A percentile compares a stretch with the other conserved stretches of the same genome.
Conservation (phyloP, 2,888 invertebrate species). For the Drosophila macrospina region DNA sequence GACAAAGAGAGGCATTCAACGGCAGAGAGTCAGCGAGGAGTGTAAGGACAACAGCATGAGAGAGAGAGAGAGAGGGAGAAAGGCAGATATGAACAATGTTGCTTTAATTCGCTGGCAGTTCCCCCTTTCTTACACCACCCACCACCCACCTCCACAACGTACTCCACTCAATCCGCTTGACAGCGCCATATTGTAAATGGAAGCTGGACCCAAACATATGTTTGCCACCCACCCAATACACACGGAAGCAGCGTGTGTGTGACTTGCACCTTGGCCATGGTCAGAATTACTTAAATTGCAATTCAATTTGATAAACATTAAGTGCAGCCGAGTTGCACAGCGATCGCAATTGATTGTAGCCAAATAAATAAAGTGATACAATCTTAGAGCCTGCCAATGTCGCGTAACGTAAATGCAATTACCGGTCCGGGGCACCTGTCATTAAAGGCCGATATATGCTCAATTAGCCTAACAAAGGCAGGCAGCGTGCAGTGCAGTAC, state of each 20-base stretch:
- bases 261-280: conserved; percentile 28
- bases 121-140: conserved; percentile 20
- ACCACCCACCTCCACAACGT: background rate
- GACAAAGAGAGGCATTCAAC: conserved; percentile 11
- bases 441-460: conserved; percentile 48
- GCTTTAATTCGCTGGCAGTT: conserved; percentile 55
- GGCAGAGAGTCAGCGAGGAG: background rate
- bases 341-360: conserved; percentile 9
- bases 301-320: conserved; percentile 54
- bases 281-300: conserved; percentile 57
- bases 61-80: conserved; percentile 12
- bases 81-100: conserved; percentile 21
- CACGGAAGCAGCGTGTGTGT: conserved; percentile 3
- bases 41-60: background rate
- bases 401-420: conserved; percentile 25
- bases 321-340: conserved; percentile 22
- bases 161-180: conserved; percentile 17
- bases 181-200: conserved; percentile 71
- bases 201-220: conserved; percentile 72
- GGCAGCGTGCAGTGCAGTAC: background rate
- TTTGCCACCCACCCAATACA: conserved; percentile 57
- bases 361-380: background rate
- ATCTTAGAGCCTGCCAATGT: background rate
- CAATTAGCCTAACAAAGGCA: conserved; percentile 41
- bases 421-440: conserved; percentile 17